Evolutionary conservation across 2,797 vertebrate species (phyloP).

Genomic region (Aeoliscus strigatus): DNA sequence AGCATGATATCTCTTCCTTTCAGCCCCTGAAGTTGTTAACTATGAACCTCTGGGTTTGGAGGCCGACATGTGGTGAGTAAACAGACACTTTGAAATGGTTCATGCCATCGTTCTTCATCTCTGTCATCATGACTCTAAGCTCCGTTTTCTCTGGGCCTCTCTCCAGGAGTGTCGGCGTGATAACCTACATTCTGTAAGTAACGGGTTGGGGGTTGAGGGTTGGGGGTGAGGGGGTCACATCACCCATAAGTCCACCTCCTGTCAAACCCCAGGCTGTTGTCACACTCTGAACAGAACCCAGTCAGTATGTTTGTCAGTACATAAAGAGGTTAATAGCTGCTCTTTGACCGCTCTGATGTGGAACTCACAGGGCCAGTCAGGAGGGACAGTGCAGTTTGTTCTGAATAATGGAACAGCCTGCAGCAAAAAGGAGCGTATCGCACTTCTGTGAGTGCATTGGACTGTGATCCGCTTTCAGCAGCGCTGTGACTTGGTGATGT

Average conservation of each 20-base stretch:
- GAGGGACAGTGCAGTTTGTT: not conserved
- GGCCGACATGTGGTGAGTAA: slow-evolving; percentile 97
- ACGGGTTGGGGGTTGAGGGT: no score
- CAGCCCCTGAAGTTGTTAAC: slow-evolving; percentile 98
- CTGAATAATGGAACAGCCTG: slow-evolving; percentile 9
- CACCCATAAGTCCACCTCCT: no score
- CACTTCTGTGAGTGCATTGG: no score
- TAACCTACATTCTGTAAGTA: slow-evolving; percentile 80
- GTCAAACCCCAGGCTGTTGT: not conserved
- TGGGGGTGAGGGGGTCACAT: no score
- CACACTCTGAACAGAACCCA: not conserved
- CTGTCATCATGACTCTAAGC: no score
- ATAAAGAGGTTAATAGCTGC: slow-evolving; percentile 3
- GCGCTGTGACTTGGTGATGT: no score
- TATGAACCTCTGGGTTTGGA: slow-evolving; percentile 96
- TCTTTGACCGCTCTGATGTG: slow-evolving; percentile 12
- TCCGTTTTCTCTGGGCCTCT: no score
- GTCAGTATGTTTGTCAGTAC: not conserved
- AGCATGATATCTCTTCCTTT: no score
- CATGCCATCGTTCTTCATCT: no score
- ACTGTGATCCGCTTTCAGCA: no score
- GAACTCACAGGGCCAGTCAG: not conserved
- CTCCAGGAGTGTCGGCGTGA: slow-evolving; percentile 76
- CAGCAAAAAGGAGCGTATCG: no score
- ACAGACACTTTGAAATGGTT: slow-evolving; percentile 17